Base-by-base conservation (phyloP, 2,888 invertebrate species). In the Drosophila neutralis region DNA sequence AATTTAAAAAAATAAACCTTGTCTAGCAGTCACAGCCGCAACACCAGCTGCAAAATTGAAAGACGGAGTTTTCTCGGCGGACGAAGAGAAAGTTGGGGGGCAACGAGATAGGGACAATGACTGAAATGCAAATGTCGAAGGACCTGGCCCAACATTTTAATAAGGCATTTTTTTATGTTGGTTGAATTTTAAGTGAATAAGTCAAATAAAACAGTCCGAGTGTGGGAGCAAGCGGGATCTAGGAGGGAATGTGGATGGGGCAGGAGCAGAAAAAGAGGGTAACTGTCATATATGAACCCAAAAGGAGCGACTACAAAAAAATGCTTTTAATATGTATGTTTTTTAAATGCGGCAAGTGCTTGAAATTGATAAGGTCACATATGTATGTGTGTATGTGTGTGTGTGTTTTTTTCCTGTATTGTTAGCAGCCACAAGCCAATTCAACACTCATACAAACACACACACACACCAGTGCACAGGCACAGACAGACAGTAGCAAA, bases 261-360 rank as follows among this genome's bases (percentile, higher is more conserved):
- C 31, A 7, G 15, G 38, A 29, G 33, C n/a, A 11, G 31, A 48
- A 21, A 42, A 42, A 18, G 21, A 36, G 38, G 33, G 4, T 45
- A 59, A 58, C 61, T 69, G 66, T 59, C 69, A 74, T 66, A 57
- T 58, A 64, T 63, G 65, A 67, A 66, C 62, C 48, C 67, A 71
- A 67, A 59, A 53, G 42, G 48, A 51, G 33, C 53, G 57, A 35
- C 61, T 49, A 58, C 49, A 60, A 59, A 73, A 73, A 76, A 61
- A 56, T 66, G 58, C 62, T 73, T 21, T 66, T 69, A 76, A 78
- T 72, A 86, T 80, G 70, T 59, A 40, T 73, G 29, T n/a, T 27
- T 76, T 83, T 88, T 78, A 69, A 75, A 82, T 83, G 82, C 73
- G 78, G 76, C 69, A 88, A 89, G 80, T 90, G 86, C 82, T 86